Evolutionary conservation across 2,113 vertebrate species (phyloP), one percentile per base, ranked within the genome.

Genomic region (Ceyx cyanopectus): DNA sequence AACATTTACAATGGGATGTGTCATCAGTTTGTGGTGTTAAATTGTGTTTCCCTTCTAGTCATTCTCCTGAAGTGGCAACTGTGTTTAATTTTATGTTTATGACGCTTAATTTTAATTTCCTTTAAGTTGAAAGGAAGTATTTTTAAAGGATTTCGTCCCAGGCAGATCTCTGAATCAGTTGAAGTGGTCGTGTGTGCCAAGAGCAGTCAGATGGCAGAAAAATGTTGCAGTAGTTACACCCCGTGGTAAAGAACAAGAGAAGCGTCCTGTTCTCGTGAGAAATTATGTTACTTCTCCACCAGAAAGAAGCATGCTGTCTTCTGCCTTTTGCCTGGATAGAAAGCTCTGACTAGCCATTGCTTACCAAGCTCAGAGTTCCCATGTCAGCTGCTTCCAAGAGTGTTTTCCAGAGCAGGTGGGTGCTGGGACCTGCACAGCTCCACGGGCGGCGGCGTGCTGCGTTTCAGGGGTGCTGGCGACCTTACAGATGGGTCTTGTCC

Each of bases 11-110:
- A 5, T 27, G 32, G 22, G 45, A 81, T 41, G 34, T 89, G 67
- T 76, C 45, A 81, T 45, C 27, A 56, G 7, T 73, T 94, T 89
- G 40, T 86, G 37, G 15, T 87, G 67, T 87, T 81, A 54, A 90
- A 85, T 23, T 65, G 10, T 81, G 8, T 77, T 93, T 89, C 12
- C 30, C 57, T 93, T 51, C 22, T 54, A 22, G 65, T 84, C 56
- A 65, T 87, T 94, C n/a, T 40, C 24, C 30, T 70, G 18, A 80
- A 89, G 48, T 70, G 61, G 12, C 34, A 82, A n/a, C 32, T 79
- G 2, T 58, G 24, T 82, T 88, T 70, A 63, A 56, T 80, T 80
- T 73, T n/a, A 4, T 82, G 19, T 56, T 84, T 46, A 57, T 66
- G 48, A 53, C 23, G 13, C 16, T n/a, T 16, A 48, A 23, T 67